A percentile compares a stretch with the other conserved stretches of the same genome.
phyloP scores from a whole-genome alignment of 2,888 invertebrate genomes.

The Ormyrus rosae region DNA sequence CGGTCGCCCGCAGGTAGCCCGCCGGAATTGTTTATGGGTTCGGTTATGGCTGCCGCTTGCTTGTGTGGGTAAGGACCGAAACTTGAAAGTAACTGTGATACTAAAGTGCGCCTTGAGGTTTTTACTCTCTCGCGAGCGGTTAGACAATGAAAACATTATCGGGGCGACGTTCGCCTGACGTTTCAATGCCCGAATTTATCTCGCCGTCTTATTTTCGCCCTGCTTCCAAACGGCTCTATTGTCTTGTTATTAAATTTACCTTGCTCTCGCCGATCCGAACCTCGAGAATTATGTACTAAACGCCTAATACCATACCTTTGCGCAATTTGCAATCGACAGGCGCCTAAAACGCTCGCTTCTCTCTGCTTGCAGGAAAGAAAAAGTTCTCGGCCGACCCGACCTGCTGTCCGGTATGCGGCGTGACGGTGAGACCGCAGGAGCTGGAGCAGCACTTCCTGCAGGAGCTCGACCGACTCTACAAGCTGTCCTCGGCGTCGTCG shows the following conservation, averaged over 20 bases:
- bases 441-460: constrained; percentile 88
- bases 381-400: constrained; percentile 79
- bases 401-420: constrained; percentile 93
- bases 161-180: constrained; percentile 2
- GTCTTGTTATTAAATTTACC: background rate
- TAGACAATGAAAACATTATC: constrained; percentile 16
- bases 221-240: background rate
- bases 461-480: constrained; percentile 86
- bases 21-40: constrained; percentile 36
- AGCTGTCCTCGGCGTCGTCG: constrained; percentile 75
- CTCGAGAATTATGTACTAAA: no score
- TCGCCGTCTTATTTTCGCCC: background rate
- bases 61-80: background rate
- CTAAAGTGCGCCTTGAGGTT: constrained; percentile 28
- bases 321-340: no score
- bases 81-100: constrained; percentile 23
- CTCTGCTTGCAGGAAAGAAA: constrained; percentile 70
- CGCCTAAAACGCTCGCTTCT: background rate
- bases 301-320: no score
- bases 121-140: constrained; percentile 14
- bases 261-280: no score
- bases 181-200: constrained; percentile 24
- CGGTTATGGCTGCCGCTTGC: background rate
- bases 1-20: constrained; percentile 9
- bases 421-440: constrained; percentile 88